A percentile compares a stretch with the other conserved stretches of the same genome.
Evolutionary conservation across 2,797 vertebrate genomes (phyloP).

Genomic region (Centropyge bicolor): DNA sequence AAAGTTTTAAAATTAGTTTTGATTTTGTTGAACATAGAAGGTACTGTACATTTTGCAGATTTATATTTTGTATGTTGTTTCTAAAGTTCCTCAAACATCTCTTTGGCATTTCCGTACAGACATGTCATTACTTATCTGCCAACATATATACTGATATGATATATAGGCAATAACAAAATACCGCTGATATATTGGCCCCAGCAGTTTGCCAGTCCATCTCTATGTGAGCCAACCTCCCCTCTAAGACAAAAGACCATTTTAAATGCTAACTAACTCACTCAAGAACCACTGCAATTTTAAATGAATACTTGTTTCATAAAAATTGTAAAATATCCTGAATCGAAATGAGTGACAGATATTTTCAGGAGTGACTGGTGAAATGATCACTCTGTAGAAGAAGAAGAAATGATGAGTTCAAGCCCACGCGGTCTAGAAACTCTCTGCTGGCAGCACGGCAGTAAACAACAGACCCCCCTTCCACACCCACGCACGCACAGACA

Average conservation of each 20-base stretch:
- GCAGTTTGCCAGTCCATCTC: not conserved
- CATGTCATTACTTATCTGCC: not conserved
- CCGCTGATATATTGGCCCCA: not conserved
- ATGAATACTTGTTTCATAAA: slow-evolving; percentile 3
- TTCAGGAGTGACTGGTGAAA: slow-evolving; percentile 30
- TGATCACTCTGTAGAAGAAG: slow-evolving; percentile 28
- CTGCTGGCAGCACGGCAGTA: slow-evolving; percentile 47
- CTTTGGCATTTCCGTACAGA: not conserved
- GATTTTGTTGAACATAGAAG: not conserved
- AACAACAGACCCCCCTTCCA: slow-evolving; percentile 51
- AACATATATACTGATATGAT: not conserved
- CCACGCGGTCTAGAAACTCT: slow-evolving; percentile 59
- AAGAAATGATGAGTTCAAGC: slow-evolving; percentile 54
- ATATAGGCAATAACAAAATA: not conserved
- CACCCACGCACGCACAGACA: slow-evolving; percentile 35
- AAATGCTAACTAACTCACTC: slow-evolving; percentile 12
- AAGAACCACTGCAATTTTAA: not conserved
- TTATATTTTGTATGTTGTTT: too few relatives aligned
- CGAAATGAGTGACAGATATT: slow-evolving; percentile 16
- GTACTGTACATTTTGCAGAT: not conserved
- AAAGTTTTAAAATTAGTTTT: not conserved
- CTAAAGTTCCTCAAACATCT: too few relatives aligned
- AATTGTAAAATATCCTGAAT: not conserved
- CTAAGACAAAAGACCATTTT: not conserved
- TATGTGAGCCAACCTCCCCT: not conserved